Conservation (phyloP, 1,140 invertebrate species). For the Calephelis nemesis region DNA sequence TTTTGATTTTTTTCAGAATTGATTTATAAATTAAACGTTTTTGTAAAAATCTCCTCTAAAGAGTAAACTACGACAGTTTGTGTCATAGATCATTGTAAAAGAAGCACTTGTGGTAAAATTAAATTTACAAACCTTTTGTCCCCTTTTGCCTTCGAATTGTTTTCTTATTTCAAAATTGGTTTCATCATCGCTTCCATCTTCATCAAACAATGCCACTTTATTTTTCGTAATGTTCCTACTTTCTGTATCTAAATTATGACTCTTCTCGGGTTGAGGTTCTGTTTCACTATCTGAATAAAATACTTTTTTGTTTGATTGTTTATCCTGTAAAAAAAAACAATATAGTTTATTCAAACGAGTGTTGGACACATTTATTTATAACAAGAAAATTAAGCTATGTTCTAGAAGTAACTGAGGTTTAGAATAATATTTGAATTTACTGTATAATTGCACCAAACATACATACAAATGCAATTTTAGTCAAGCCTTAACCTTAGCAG, state of each 20-base stretch:
- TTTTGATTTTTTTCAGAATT: too few relatives aligned
- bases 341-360: neutral
- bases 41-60: too few relatives aligned
- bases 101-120: too few relatives aligned
- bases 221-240: slow-evolving; percentile 28
- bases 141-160: slow-evolving; percentile 79
- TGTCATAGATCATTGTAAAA: too few relatives aligned
- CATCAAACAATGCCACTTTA: slow-evolving; percentile 73
- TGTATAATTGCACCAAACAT: too few relatives aligned
- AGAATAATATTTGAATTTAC: too few relatives aligned
- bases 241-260: slow-evolving; percentile 18
- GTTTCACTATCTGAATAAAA: slow-evolving; percentile 78
- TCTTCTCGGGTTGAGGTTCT: slow-evolving; percentile 25
- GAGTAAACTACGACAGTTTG: neutral
- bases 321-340: slow-evolving; percentile 69
- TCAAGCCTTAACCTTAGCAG: too few relatives aligned
- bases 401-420: too few relatives aligned
- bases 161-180: slow-evolving; percentile 78
- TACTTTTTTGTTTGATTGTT: slow-evolving; percentile 79
- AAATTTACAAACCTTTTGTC: slow-evolving; percentile 71
- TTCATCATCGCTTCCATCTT: slow-evolving; percentile 69
- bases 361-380: too few relatives aligned
- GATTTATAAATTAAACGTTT: too few relatives aligned
- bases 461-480: neutral
- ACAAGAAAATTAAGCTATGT: too few relatives aligned